Evolutionary conservation across 2,888 invertebrate genomes (phyloP), one percentile per base, ranked within the genome.

Genomic region (Phaonia tiefii): DNA sequence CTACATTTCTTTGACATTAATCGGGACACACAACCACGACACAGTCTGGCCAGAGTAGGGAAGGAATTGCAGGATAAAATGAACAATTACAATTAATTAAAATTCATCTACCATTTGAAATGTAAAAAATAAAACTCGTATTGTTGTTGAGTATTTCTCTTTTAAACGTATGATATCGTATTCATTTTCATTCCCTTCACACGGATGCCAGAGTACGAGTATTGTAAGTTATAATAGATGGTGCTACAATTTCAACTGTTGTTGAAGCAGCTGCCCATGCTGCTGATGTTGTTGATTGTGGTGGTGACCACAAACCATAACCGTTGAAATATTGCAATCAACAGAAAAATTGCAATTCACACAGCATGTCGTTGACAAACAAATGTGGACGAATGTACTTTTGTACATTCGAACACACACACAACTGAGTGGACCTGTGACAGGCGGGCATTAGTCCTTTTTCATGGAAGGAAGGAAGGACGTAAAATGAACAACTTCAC

Each of bases 261-360:
- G 25, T 25, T 10, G 54, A 5, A 20, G 54, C 13, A 22, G 54
- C 10, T 63, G 39, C 39, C 20, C 31, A 8, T 60, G 17, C 22
- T 39, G 37, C 17, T 17, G 60, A 11, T 8, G 60, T 15, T 60
- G 60, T 39, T 60, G 60, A 31, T 31, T 31, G 66, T 75, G 75
- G 60, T 75, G 75, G 78, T 75, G 75, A 72, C 81, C 81, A 81
- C 81, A 75, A 67, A 81, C 81, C 81, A 74, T 81, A 75, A 78
- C 78, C 78, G 81, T 75, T 81, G 81, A 81, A 78, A 81, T 78
- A 81, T 81, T 78, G 75, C 81, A 81, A 75, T 81, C 81, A 81
- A 78, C 81, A 81, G 81, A 72, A 56, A 81, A 81, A 81, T 81
- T 81, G 78, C 81, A 81, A 78, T 81, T 81, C 81, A 81, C 71